A percentile compares a stretch with the other conserved stretches of the same genome.
These are phyloP conservation scores for Pitta sordida DNA, from an alignment of 2,113 vertebrate genomes.

Conservation along the genomic window DNA sequence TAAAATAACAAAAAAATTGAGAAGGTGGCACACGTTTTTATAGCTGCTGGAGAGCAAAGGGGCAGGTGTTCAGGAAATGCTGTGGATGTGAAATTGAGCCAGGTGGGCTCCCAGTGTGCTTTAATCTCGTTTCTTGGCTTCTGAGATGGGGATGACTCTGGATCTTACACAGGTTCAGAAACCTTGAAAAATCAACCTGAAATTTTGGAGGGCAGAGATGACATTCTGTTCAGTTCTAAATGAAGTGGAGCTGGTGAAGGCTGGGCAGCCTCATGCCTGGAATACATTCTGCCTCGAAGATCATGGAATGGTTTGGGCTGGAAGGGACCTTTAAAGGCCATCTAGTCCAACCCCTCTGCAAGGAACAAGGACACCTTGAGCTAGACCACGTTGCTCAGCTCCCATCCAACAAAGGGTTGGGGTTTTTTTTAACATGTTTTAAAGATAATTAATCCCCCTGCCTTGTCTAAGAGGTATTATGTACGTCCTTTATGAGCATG, in stretches of 20 bases:
- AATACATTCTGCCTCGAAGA: not conserved
- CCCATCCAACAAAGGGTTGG: not conserved
- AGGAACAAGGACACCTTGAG: not conserved
- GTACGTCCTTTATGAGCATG: not conserved
- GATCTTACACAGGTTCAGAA: not conserved
- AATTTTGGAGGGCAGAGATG: not conserved
- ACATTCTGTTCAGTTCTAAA: rapidly evolving
- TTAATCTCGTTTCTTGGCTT: conserved; percentile 2
- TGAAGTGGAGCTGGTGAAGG: not conserved
- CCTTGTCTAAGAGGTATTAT: not conserved
- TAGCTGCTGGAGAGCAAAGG: conserved; percentile 4
- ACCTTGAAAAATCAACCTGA: not conserved
- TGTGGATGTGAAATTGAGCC: not conserved
- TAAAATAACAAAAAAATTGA: not conserved
- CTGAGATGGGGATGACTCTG: not conserved
- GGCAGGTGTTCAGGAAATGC: not conserved
- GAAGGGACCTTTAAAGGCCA: not conserved
- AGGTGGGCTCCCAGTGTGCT: not conserved
- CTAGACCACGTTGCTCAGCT: not conserved
- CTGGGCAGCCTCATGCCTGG: not conserved
- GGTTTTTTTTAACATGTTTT: not conserved
- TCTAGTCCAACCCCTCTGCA: not conserved
- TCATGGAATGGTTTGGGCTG: not conserved
- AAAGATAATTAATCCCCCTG: not conserved
- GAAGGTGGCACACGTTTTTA: not conserved